Percentiles rank a stretch among this genome's conserved stretches.
phyloP scores from a whole-genome alignment of 2,113 vertebrate genomes.

The Macrotus californicus region DNA sequence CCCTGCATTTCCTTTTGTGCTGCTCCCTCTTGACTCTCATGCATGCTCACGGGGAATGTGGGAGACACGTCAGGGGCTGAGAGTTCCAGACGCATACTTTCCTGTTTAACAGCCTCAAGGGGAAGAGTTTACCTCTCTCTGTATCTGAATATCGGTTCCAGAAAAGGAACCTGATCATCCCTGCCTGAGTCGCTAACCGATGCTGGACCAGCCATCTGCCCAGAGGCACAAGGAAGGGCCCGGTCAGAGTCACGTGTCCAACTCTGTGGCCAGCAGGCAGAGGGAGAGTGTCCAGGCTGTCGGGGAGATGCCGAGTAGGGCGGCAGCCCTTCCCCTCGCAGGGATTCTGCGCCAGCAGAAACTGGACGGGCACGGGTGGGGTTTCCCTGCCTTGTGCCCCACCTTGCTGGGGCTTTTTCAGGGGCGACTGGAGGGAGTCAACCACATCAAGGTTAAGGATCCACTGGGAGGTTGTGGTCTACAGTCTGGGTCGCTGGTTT shows the following conservation, averaged over 20 bases:
- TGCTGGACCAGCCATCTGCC: neutral
- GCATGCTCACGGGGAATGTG: neutral
- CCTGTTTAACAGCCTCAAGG: neutral
- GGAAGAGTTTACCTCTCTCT: neutral
- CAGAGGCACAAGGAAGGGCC: neutral
- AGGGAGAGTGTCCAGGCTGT: neutral
- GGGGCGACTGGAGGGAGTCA: too few species aligned
- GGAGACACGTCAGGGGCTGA: rapidly evolving
- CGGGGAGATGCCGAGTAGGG: neutral
- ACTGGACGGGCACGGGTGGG: rapidly evolving
- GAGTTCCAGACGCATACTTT: neutral
- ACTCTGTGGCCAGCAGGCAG: neutral
- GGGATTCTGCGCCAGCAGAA: neutral
- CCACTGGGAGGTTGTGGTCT: neutral
- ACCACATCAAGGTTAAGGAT: neutral
- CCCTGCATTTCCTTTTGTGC: neutral
- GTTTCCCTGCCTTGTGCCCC: rapidly evolving
- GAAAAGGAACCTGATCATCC: neutral
- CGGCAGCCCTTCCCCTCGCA: neutral
- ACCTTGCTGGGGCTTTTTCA: neutral
- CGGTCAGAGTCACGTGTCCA: too few species aligned
- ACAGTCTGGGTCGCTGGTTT: neutral
- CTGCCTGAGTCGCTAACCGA: neutral
- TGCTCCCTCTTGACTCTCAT: neutral
- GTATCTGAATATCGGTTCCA: neutral